Evolutionary conservation across 2,797 vertebrate species (phyloP), one percentile per base, ranked within the genome.

Genomic region (Perodicticus potto): DNA sequence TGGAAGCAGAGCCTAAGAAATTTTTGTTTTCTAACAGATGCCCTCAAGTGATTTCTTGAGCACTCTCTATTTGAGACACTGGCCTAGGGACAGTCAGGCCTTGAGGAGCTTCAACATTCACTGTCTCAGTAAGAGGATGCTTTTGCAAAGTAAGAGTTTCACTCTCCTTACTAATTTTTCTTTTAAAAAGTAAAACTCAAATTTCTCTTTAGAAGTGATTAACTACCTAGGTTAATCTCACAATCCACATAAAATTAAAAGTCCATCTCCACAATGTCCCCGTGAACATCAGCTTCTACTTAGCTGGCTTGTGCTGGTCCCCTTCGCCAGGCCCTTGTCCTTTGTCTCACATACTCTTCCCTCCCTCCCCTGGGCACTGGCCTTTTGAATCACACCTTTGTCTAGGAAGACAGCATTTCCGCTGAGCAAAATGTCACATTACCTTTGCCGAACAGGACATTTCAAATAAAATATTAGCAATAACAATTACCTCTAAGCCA

Each of bases 391-490:
- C 95, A 91, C 83, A 53, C 27, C 80, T 93, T 97, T 97, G 91
- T 97, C 93, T 95, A 93, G 94, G 97, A 98, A 91, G 93, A 92
- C 87, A 0, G 85, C 82, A 95, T 97, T 92, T 96, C 96, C 91
- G 96, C 95, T 96, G 98, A 98, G 96, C 92, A 98, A 98, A 98
- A 98, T 98, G 98, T 98, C 97, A 97, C 97, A 97, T 98, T 98
- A 97, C 96, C 95, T 98, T 97, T 97, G 94, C 97, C 96, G 96
- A 98, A 89, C 95, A 98, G 98, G 97, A 98, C 94, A 98, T 98
- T 98, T 98, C 97, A 98, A 98, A 98, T 98, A 98, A 98, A 98
- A 98, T 97, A 98, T 98, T 98, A 98, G 95, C 98, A 98, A 98
- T 98, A 98, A 93, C 98, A 98, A 98, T 98, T 98, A 98, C 97